phyloP scores from a whole-genome alignment of 2,113 vertebrate genomes.

The Grammomys dolichurus region DNA sequence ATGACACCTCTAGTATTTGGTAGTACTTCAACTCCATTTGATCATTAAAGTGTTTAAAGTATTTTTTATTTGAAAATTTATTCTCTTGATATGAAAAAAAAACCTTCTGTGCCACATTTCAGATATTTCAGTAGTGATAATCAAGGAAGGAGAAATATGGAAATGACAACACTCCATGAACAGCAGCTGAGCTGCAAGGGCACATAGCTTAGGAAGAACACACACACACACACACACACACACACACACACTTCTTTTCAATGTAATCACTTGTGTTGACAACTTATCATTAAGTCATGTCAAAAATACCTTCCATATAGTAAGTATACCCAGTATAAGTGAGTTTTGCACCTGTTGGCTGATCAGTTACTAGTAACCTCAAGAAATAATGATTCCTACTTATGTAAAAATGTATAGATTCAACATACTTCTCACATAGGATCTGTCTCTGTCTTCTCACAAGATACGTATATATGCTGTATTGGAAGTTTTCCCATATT shows the following conservation, averaged over 20 bases:
- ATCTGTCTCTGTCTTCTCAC: neutral
- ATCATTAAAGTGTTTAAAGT: neutral
- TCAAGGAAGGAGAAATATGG: neutral
- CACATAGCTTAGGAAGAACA: neutral
- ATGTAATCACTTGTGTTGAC: neutral
- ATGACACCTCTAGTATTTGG: neutral
- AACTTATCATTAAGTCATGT: neutral
- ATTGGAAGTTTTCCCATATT: neutral
- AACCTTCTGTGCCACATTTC: neutral
- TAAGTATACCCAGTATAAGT: neutral
- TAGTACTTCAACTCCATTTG: neutral
- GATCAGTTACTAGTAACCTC: neutral
- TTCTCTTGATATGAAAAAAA: neutral
- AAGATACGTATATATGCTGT: neutral
- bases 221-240: too few species aligned
- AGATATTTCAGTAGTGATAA: neutral
- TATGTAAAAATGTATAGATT: neutral
- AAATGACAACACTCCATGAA: slow-evolving; percentile 6
- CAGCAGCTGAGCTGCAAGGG: neutral
- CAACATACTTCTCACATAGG: neutral
- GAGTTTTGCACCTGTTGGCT: neutral
- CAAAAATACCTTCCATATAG: neutral
- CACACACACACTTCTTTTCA: neutral
- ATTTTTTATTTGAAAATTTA: neutral
- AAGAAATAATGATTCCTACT: neutral